Percentiles rank a stretch among this genome's conserved stretches.
Conservation (phyloP, 2,797 vertebrate species). For the Hephaestus fuliginosus region DNA sequence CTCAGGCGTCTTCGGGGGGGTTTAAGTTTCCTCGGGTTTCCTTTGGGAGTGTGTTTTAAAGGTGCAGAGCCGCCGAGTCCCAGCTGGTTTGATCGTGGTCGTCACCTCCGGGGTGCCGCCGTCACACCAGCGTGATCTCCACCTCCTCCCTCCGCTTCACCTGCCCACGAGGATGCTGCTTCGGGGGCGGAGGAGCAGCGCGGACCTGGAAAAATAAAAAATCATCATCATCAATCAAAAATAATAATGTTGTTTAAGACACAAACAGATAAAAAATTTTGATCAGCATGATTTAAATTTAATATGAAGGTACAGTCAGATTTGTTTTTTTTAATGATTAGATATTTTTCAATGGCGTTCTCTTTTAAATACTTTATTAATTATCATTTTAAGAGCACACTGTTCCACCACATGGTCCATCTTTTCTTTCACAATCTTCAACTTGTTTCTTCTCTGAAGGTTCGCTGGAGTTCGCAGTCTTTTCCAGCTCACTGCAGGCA, state of each 20-base stretch:
- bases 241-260: background rate
- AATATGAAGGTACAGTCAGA: too few relatives aligned
- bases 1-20: constrained; percentile 21
- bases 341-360: too few relatives aligned
- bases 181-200: constrained; percentile 92
- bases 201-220: constrained; percentile 88
- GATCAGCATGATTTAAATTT: too few relatives aligned
- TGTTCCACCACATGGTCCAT: too few relatives aligned
- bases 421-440: too few relatives aligned
- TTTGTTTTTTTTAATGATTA: too few relatives aligned
- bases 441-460: too few relatives aligned
- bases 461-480: too few relatives aligned
- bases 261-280: background rate
- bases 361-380: too few relatives aligned
- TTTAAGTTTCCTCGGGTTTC: constrained; percentile 42
- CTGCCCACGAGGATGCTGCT: constrained; percentile 92
- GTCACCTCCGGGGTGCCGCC: constrained; percentile 23
- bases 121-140: constrained; percentile 96
- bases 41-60: constrained; percentile 41
- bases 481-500: background rate
- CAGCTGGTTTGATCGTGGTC: constrained; percentile 23
- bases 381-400: too few relatives aligned
- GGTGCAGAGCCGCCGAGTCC: constrained; percentile 29
- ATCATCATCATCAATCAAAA: background rate
- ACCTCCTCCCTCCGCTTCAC: constrained; percentile 95